Evolutionary conservation across 2,888 invertebrate species (phyloP), one percentile per base, ranked within the genome.

Genomic region (Drosophila stalkeri): DNA sequence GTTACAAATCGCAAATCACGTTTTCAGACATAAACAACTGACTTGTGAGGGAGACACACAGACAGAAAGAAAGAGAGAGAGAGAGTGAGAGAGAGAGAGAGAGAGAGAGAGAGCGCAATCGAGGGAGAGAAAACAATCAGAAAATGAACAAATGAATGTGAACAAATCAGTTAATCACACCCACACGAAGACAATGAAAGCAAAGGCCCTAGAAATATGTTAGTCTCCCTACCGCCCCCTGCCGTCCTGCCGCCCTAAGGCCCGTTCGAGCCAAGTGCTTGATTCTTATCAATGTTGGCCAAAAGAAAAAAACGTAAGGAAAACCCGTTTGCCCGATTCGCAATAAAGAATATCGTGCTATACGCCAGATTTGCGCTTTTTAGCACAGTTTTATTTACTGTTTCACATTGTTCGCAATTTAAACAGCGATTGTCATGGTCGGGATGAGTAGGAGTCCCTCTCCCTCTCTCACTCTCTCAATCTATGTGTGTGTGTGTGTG

Each of bases 161-260:
- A 91, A 91, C 92, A 92, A 91, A 91, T 91, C 91, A 90, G 90
- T 91, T 90, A 91, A 92, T 91, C 91, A 91, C 92, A 92, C 92
- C 91, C 90, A 92, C 92, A 91, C 92, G 83, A 86, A 75, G 65
- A 51, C 67, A 57, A 43, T 63, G 61, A 59, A 54, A 60, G 63
- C 75, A 60, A 43, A 41, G 49, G 64, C 80, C 72, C 64, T 63
- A 65, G 49, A 73, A 63, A 56, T 65, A 20, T 62, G 31, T 27
- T 54, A 33, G 18, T 1, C 18, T 6, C 31, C 31, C 20, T 27
- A 27, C 27, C 27, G 27, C 27, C 27, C 27, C 27, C 6, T 27
- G 6, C 27, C 27, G 7, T 5, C 27, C 27, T n/a, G 0, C 33
- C 41, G 16, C 41, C 31, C 33, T 8, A 3, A 54, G 44, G 39